Conservation (phyloP, 2,888 invertebrate genomes). For the Cheilosia grossa region DNA sequence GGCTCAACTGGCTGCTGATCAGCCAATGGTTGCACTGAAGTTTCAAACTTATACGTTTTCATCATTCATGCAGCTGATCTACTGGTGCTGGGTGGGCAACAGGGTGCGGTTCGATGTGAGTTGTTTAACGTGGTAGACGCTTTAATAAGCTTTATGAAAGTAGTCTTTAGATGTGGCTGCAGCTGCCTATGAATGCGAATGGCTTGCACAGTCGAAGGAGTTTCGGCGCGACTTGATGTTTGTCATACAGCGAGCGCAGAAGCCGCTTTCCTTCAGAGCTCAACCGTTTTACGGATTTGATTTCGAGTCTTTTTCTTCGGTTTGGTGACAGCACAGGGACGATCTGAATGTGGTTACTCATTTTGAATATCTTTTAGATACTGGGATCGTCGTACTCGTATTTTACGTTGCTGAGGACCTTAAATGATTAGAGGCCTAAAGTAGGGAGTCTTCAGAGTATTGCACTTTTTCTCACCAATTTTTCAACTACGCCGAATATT, state of each 20-base stretch:
- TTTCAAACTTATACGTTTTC: slow-evolving; percentile 78
- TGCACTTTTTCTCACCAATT: no score
- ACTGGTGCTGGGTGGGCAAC: slow-evolving; percentile 79
- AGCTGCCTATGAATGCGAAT: slow-evolving; percentile 78
- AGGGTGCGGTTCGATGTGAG: slow-evolving; percentile 78
- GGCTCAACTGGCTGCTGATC: slow-evolving; percentile 76
- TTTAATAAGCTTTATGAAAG: background rate
- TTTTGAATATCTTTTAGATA: slow-evolving; percentile 76
- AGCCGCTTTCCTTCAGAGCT: slow-evolving; percentile 78
- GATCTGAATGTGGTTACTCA: background rate
- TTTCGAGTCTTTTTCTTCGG: slow-evolving; percentile 79
- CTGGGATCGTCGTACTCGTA: slow-evolving; percentile 73
- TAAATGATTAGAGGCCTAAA: slow-evolving; percentile 29
- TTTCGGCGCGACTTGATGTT: slow-evolving; percentile 78
- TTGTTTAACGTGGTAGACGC: background rate
- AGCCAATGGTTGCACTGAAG: slow-evolving; percentile 78
- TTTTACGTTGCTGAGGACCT: slow-evolving; percentile 53
- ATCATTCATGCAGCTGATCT: slow-evolving; percentile 78
- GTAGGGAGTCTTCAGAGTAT: no score
- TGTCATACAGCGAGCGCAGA: slow-evolving; percentile 79
- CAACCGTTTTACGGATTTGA: slow-evolving; percentile 78
- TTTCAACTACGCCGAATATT: no score
- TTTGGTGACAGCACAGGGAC: slow-evolving; percentile 30
- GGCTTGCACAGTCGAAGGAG: slow-evolving; percentile 76
- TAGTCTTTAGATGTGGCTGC: slow-evolving; percentile 78